Evolutionary conservation across 1,140 invertebrate species (phyloP), one percentile per base, ranked within the genome.

Genomic region (Copidosoma floridanum): DNA sequence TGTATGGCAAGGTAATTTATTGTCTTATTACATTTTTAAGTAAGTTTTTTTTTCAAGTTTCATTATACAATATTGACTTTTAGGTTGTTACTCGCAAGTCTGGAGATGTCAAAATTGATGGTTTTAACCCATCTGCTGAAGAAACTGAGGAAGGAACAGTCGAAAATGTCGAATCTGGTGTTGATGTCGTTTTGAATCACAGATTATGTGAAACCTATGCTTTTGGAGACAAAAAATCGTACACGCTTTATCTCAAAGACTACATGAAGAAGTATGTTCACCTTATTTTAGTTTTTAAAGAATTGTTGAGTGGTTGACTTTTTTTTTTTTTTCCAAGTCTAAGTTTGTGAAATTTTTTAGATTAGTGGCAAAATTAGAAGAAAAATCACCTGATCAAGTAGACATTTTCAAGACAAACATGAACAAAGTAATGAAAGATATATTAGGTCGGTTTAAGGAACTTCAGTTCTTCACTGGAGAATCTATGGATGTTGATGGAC

Each of bases 401-500:
- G 89, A 93, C 12, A 80, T 89, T 18, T 94, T 95, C 76, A 96
- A 97, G 79, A 90, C 86, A 12, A 96, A 97, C 74, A 91, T 95
- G 82, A 95, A 94, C 79, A 94, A 93, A 85, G 93, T 93, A 44
- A 95, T 97, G 88, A 97, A 97, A 74, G 94, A 97, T 65, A 88
- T 97, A 67, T 80, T 97, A 38, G 82, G 87, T 35, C 89, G 93
- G 78, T 95, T 97, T 82, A 95, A 95, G 73, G 95, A 96, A 56
- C 82, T 95, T 21, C 92, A 96, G 72, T 97, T 97, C 74, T 98
- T 94, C 81, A 94, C 93, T 60, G 95, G 95, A 29, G 94, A 96
- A 82, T 94, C 92, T 1, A 95, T 95, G 90, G 93, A 97, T 68
- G 87, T 89, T 61, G 95, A 97, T 65, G 95, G 93, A 61, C 89